A percentile compares a stretch with the other conserved stretches of the same genome.
Conservation (phyloP, 1,140 invertebrate genomes). For the Eriocheir sinensis region DNA sequence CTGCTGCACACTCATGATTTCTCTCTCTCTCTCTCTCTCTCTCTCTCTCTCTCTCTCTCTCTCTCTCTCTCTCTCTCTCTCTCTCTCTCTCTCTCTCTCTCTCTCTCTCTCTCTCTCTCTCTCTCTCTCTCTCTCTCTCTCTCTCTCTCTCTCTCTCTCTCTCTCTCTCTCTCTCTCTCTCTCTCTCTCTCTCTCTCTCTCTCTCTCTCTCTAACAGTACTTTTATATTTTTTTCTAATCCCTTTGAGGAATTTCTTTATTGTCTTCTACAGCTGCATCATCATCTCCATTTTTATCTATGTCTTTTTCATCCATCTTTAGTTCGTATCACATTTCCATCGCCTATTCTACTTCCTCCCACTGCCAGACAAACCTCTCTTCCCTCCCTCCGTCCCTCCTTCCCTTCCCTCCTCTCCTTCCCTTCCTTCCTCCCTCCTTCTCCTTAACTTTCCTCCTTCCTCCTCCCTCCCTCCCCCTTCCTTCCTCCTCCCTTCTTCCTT, state of each 20-base stretch:
- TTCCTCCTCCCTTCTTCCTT: neutral
- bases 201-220: neutral
- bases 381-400: neutral
- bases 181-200: slow-evolving; percentile 38
- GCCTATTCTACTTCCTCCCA: neutral
- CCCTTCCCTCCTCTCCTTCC: neutral
- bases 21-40: neutral
- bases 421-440: neutral
- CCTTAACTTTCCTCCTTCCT: neutral
- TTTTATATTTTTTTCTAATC: neutral
- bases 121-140: slow-evolving; percentile 42
- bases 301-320: neutral
- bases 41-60: slow-evolving; percentile 54
- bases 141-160: slow-evolving; percentile 39
- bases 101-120: slow-evolving; percentile 58
- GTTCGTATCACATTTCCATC: neutral
- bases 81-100: slow-evolving; percentile 70
- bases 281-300: neutral
- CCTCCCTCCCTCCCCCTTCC: neutral
- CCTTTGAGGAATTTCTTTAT: neutral
- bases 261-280: neutral
- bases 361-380: neutral
- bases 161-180: neutral
- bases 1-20: neutral
- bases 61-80: slow-evolving; percentile 63